Percentiles rank a stretch among this genome's conserved stretches.
These are phyloP conservation scores for Trichogramma pretiosum DNA, from an alignment of 1,140 invertebrate species.

Conservation along the genomic window DNA sequence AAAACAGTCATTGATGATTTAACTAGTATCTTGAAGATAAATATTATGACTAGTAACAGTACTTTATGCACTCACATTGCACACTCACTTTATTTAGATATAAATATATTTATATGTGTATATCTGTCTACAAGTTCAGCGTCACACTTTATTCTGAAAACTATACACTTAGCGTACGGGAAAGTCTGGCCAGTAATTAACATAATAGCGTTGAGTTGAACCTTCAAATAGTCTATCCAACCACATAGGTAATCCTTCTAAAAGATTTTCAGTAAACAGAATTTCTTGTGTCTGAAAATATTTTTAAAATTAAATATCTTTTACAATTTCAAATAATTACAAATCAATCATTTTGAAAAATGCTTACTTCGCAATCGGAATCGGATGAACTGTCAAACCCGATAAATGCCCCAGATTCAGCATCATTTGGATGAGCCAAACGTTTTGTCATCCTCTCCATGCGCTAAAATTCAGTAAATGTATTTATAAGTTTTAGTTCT, in stretches of 20 bases:
- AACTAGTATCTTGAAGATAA: no score
- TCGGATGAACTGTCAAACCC: constrained; percentile 60
- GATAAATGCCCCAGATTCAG: constrained; percentile 71
- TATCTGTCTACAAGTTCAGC: no score
- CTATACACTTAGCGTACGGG: no score
- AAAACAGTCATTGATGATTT: no score
- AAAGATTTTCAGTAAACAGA: constrained; percentile 62
- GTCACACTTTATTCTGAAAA: no score
- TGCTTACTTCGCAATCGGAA: no score
- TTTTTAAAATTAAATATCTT: constrained; percentile 19
- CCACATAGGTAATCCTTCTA: constrained; percentile 93
- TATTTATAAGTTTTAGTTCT: constrained; percentile 14
- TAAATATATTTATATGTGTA: no score
- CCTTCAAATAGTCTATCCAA: constrained; percentile 93
- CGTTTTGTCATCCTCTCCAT: constrained; percentile 58
- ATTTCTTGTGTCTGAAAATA: constrained; percentile 31
- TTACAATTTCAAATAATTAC: constrained; percentile 17
- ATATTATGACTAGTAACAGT: no score
- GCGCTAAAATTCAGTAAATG: constrained; percentile 40
- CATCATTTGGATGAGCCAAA: constrained; percentile 49
- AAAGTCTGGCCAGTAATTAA: constrained; percentile 96
- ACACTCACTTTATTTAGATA: no score
- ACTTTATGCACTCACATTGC: no score
- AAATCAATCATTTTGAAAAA: constrained; percentile 59
- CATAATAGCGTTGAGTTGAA: constrained; percentile 84